Percentiles rank a stretch among this genome's conserved stretches.
These are phyloP conservation scores for Cenopis cana DNA, from an alignment of 2,888 invertebrate species.

Conservation along the genomic window DNA sequence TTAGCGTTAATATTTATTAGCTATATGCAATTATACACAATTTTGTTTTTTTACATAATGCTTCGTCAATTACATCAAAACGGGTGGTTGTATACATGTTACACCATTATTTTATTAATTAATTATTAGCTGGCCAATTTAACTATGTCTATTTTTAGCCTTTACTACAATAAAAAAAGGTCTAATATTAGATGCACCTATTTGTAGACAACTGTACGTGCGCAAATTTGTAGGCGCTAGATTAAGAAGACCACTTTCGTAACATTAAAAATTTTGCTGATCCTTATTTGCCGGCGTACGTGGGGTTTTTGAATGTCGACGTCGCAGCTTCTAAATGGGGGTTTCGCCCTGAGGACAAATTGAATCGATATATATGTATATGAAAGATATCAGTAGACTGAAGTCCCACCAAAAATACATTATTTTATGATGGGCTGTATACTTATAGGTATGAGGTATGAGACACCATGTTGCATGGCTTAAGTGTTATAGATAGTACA, in stretches of 20 bases:
- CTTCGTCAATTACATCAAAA: constrained; percentile 16
- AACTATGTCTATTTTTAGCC: constrained; percentile 19
- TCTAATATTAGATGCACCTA: background rate
- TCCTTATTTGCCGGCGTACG: constrained; percentile 92
- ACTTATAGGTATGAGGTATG: too few species aligned
- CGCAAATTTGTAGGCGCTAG: constrained; percentile 5
- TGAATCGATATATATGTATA: too few species aligned
- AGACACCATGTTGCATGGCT: too few species aligned
- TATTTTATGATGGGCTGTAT: too few species aligned
- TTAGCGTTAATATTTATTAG: constrained; percentile 34
- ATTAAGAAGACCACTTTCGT: constrained; percentile 39
- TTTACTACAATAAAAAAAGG: background rate
- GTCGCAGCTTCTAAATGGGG: constrained; percentile 99
- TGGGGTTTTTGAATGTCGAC: constrained; percentile 99
- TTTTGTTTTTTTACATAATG: constrained; percentile 22
- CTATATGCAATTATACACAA: constrained; percentile 37
- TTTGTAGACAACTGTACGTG: constrained; percentile 1
- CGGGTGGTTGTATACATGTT: constrained; percentile 3
- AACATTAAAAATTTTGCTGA: constrained; percentile 29
- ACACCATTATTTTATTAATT: constrained; percentile 15
- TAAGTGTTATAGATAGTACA: too few species aligned
- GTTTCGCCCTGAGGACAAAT: constrained; percentile 92
- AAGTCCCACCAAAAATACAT: background rate
- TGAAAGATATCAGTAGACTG: background rate
- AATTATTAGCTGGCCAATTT: constrained; percentile 12